A percentile compares a stretch with the other conserved stretches of the same genome.
phyloP scores from a whole-genome alignment of 2,113 vertebrate species.

The Jaculus jaculus region DNA sequence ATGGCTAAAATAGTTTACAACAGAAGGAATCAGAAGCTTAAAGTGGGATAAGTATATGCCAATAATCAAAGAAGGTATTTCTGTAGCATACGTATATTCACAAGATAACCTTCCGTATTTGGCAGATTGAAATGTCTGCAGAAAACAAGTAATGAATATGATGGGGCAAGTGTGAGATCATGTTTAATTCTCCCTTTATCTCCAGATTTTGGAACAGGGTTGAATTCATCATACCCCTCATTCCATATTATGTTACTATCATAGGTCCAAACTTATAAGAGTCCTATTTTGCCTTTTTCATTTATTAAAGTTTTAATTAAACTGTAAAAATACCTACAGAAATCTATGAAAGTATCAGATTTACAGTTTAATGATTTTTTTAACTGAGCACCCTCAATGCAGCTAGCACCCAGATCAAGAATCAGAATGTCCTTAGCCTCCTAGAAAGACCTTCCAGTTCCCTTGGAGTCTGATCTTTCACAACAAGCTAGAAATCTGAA shows the following conservation, averaged over 20 bases:
- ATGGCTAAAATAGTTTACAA: neutral
- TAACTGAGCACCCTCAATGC: neutral
- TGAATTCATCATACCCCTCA: neutral
- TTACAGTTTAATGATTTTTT: neutral
- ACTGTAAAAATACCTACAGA: neutral
- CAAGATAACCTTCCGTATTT: neutral
- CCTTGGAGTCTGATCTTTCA: neutral
- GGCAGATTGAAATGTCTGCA: neutral
- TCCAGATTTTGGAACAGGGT: neutral
- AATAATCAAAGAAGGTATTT: neutral
- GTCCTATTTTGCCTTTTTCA: neutral
- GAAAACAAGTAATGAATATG: neutral
- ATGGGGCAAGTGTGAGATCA: neutral
- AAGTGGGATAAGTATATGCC: neutral
- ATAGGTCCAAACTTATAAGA: neutral
- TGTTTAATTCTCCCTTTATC: neutral
- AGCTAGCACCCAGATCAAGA: neutral
- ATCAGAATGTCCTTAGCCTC: neutral
- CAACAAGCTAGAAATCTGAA: neutral
- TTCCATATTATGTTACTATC: neutral
- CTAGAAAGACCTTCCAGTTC: neutral
- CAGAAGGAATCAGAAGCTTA: neutral
- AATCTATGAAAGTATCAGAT: neutral
- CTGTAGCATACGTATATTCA: neutral
- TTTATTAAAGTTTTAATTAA: neutral